These are phyloP conservation scores for Aurelia coerulea DNA, from an alignment of 30 jellyfish, hydroid and myxozoan genomes.

Conservation along the genomic window DNA sequence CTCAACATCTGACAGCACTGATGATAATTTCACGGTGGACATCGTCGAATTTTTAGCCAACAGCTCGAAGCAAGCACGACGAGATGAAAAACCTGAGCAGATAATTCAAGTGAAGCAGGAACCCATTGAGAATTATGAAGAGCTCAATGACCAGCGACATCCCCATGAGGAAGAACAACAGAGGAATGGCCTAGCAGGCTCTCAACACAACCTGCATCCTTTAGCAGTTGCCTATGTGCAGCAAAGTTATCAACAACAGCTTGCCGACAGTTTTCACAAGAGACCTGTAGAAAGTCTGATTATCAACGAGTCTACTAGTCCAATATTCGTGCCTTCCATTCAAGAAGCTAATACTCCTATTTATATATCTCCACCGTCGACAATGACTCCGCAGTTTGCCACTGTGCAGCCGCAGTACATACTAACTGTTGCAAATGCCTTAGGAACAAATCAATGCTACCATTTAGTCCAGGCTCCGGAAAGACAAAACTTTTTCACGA, in stretches of 20 bases:
- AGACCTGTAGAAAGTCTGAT: constrained; percentile 80
- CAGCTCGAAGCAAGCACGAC: constrained; percentile 50
- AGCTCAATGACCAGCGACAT: constrained; percentile 12
- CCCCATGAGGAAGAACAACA: constrained; percentile 39
- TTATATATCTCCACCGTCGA: constrained; percentile 48
- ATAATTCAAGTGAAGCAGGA: constrained; percentile 58
- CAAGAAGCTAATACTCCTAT: constrained; percentile 62
- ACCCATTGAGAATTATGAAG: constrained; percentile 54
- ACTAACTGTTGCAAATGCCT: constrained; percentile 78
- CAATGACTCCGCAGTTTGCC: constrained; percentile 76
- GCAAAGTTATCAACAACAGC: constrained; percentile 63
- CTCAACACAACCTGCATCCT: constrained; percentile 68
- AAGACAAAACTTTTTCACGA: constrained; percentile 48
- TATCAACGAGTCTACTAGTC: constrained; percentile 76
- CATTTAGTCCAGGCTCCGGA: constrained; percentile 74
- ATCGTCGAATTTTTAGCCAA: constrained; percentile 85
- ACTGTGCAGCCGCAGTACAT: constrained; percentile 98
- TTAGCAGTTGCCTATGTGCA: constrained; percentile 79
- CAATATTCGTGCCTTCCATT: constrained; percentile 71
- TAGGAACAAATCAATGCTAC: constrained; percentile 83
- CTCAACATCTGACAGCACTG: constrained; percentile 85
- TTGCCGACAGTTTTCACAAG: constrained; percentile 58
- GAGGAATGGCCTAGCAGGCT: constrained; percentile 39
- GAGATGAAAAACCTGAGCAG: constrained; percentile 54
- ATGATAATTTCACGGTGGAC: constrained; percentile 93